Percentiles rank a stretch among this genome's conserved stretches.
phyloP scores from a whole-genome alignment of 2,888 invertebrate species.

The Hemaris fuciformis region DNA sequence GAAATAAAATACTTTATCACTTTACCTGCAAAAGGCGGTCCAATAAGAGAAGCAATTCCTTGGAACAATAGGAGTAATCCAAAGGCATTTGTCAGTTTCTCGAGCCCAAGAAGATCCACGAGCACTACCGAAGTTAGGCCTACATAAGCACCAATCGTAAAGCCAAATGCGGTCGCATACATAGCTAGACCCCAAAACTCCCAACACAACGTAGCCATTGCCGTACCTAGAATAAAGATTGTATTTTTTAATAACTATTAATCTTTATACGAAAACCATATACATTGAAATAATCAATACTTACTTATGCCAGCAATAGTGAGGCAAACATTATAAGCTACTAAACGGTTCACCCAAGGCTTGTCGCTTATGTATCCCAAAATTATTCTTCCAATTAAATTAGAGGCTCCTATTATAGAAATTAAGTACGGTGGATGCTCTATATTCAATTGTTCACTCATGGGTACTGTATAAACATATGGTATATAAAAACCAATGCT shows the following conservation, averaged over 20 bases:
- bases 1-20: neutral
- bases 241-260: neutral
- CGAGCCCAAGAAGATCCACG: constrained; percentile 96
- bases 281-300: constrained; percentile 45
- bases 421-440: constrained; percentile 86
- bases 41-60: constrained; percentile 95
- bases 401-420: constrained; percentile 91
- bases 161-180: constrained; percentile 92
- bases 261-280: neutral
- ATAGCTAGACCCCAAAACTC: constrained; percentile 87
- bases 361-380: constrained; percentile 94
- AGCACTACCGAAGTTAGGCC: constrained; percentile 97
- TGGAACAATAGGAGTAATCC: constrained; percentile 95
- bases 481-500: constrained; percentile 97
- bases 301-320: constrained; percentile 93
- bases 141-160: constrained; percentile 96
- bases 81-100: constrained; percentile 96
- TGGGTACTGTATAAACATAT: constrained; percentile 91
- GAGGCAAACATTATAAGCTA: constrained; percentile 94
- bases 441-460: constrained; percentile 84
- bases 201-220: constrained; percentile 87
- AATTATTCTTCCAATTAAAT: constrained; percentile 93
- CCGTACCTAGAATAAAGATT: constrained; percentile 84
- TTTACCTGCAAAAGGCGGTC: constrained; percentile 95
- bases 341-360: constrained; percentile 94